These are phyloP conservation scores for Pristionchus exspectatus DNA, from an alignment of 2,888 invertebrate genomes.

Conservation along the genomic window DNA sequence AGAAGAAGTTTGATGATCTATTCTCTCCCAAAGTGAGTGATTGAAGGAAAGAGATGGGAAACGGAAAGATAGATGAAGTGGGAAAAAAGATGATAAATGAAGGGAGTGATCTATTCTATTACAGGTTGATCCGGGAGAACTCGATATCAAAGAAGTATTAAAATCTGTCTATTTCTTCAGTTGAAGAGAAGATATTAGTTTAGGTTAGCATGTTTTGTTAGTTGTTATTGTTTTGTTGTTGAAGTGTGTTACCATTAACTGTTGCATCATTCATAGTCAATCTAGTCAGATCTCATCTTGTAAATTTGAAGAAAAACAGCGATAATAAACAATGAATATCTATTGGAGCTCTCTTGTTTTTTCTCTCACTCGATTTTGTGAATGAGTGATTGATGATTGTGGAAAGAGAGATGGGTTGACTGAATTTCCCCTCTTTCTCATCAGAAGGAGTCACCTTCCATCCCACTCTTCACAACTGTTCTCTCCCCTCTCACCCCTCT, in stretches of 20 bases:
- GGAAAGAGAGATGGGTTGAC: conserved; percentile 26
- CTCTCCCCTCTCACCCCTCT: neutral
- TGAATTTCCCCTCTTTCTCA: neutral
- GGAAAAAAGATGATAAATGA: conserved; percentile 53
- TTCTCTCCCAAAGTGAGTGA: conserved; percentile 59
- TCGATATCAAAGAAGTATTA: conserved; percentile 80
- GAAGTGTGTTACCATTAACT: conserved; percentile 30
- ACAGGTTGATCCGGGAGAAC: conserved; percentile 77
- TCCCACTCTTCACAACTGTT: neutral
- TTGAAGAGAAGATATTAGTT: conserved; percentile 67
- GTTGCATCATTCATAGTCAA: conserved; percentile 5
- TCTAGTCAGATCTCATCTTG: conserved; percentile 5
- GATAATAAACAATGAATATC: conserved; percentile 1
- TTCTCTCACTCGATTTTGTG: conserved; percentile 1
- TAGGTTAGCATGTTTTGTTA: neutral
- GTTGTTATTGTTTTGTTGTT: conserved; percentile 33
- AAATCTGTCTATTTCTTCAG: conserved; percentile 82
- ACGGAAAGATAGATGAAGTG: neutral
- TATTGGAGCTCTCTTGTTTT: conserved; percentile 15
- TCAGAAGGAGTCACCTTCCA: conserved; percentile 26
- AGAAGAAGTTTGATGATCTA: conserved; percentile 52
- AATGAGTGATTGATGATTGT: conserved; percentile 51
- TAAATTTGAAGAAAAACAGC: neutral
- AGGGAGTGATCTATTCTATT: conserved; percentile 13
- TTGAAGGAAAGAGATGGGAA: neutral